Conservation (phyloP, 2,113 vertebrate species). For the Athene cunicularia region DNA sequence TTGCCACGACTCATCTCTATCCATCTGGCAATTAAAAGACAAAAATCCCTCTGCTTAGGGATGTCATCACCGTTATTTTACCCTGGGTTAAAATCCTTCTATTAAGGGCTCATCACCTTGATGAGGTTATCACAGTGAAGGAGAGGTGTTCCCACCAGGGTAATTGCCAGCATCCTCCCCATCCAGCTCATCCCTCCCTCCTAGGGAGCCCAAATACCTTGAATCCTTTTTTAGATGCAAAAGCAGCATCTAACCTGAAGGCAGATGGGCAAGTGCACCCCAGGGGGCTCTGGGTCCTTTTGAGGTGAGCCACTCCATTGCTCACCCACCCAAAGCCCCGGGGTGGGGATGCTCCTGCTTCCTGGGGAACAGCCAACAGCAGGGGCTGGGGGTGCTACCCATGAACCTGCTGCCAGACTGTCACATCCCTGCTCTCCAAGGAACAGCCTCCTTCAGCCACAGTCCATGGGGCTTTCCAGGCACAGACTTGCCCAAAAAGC, state of each 20-base stretch:
- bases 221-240: background rate
- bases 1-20: background rate
- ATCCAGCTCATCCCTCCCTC: background rate
- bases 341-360: slow-evolving; percentile 26
- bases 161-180: background rate
- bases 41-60: background rate
- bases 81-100: background rate
- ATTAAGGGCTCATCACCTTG: background rate
- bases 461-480: background rate
- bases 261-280: background rate
- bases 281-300: background rate
- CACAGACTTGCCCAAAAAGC: background rate
- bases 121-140: background rate
- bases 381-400: fast-evolving
- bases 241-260: background rate
- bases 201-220: slow-evolving; percentile 5
- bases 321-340: background rate
- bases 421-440: background rate
- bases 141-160: background rate
- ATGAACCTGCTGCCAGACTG: background rate
- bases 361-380: background rate
- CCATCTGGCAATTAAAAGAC: background rate
- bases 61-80: slow-evolving; percentile 9
- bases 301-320: slow-evolving; percentile 29
- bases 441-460: background rate